Base-by-base conservation (phyloP, 2,888 invertebrate genomes). In the Morpho deidamia region DNA sequence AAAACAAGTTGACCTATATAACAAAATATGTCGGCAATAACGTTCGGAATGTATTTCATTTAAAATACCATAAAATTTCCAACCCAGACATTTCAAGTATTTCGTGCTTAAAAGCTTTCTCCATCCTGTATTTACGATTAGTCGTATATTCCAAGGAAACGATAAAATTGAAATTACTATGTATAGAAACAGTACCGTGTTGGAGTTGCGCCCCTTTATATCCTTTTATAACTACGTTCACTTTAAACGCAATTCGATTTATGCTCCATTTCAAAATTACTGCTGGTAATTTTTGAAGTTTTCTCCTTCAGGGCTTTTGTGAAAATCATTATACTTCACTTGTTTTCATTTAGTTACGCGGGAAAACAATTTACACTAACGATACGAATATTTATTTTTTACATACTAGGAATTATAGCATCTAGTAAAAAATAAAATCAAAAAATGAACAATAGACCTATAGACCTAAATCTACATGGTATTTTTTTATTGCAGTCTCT, bases 71-170 rank as follows among this genome's bases (percentile, higher is more conserved):
- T 41, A 51, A 52, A 48, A 41, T 43, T 44, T 35, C 23, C 49
- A 42, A 11, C 41, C 11, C 11, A 37, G 37, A 41, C 40, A 37
- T 56, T 48, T 48, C 40, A 56, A 52, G 44, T 37, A 48, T 56
- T 42, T 37, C 51, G 46, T 43, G 12, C 44, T 47, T 48, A 52
- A 53, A 44, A 51, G 55, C 51, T 51, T 56, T 52, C 55, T 44
- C 48, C 55, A 44, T 56, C 41, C 42, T 42, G 56, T 53, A 56
- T 53, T 56, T 56, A 56, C 55, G 51, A 56, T 55, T 52, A 48
- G 44, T 56, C 55, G 51, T 49, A 49, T 56, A 56, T 52, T 48
- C 48, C 41, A 48, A 52, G 55, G 44, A 56, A 52, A 42, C 55
- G 37, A 48, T 56, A 52, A 52, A 56, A 56, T 55, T 55, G 52